Conservation (phyloP, 1,140 invertebrate species). For the Kradibia gibbosae region DNA sequence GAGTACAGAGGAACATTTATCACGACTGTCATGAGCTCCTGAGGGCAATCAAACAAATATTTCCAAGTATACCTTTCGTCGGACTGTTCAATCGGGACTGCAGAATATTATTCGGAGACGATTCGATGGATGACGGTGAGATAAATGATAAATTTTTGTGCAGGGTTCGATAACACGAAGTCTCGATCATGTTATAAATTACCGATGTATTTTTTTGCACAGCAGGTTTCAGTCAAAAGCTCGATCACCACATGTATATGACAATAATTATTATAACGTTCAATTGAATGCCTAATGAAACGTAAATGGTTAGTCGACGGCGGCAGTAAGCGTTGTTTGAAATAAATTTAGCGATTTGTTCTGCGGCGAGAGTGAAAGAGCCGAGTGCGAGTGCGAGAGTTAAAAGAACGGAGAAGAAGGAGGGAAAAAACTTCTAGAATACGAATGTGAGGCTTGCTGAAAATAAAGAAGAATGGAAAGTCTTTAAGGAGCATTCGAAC, state of each 20-base stretch:
- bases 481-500: neutral
- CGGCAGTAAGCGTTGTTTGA: neutral
- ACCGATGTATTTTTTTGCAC: neutral
- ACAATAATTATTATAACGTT: neutral
- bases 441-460: too few species aligned
- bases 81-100: neutral
- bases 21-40: constrained; percentile 5
- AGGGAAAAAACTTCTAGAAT: too few species aligned
- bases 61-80: neutral
- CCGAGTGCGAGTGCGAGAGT: too few species aligned
- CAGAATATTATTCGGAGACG: neutral
- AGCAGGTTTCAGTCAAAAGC: neutral
- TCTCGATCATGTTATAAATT: too few species aligned
- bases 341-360: too few species aligned
- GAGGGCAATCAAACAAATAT: neutral
- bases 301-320: neutral
- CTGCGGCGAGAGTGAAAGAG: too few species aligned
- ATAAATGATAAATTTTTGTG: too few species aligned
- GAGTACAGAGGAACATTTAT: neutral
- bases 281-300: neutral
- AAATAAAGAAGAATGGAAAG: too few species aligned
- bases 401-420: too few species aligned
- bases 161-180: too few species aligned
- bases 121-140: neutral
- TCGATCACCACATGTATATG: neutral